Evolutionary conservation across 2,113 vertebrate species (phyloP).

Genomic region (Nestor notabilis): DNA sequence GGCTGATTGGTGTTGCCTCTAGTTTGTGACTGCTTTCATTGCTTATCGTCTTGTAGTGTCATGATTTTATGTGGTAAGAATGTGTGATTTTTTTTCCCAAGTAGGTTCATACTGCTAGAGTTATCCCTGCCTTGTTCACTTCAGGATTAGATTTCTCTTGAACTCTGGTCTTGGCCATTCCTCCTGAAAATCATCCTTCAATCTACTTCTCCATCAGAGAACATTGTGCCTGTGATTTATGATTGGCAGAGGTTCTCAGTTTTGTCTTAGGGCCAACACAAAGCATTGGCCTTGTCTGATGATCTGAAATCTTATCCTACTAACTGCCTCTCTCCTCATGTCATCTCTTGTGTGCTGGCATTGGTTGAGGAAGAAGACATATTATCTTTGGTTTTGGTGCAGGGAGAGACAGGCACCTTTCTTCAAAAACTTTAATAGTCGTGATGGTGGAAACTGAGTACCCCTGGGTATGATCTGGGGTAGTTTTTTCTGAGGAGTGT

Average conservation of each 20-base stretch:
- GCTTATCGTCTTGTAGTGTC: not conserved
- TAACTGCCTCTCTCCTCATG: not conserved
- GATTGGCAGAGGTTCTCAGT: not conserved
- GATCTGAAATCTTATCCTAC: not conserved
- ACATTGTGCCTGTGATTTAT: not conserved
- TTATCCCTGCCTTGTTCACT: not conserved
- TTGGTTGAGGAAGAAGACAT: not conserved
- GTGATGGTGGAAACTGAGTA: not conserved
- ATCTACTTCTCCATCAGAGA: not conserved
- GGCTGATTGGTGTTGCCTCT: fast-evolving
- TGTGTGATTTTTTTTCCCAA: not conserved
- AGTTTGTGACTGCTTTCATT: not conserved
- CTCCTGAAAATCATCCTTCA: not conserved
- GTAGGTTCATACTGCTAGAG: not conserved
- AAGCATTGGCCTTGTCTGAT: not conserved
- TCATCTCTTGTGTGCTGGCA: not conserved
- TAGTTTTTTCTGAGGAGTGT: not conserved
- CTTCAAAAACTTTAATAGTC: not conserved
- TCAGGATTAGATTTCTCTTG: not conserved
- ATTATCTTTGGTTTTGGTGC: not conserved
- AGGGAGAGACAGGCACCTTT: not conserved
- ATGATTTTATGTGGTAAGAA: not conserved
- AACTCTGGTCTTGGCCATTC: not conserved
- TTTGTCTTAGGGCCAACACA: not conserved
- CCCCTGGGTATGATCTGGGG: not conserved